Base-by-base conservation (phyloP, 2,888 invertebrate genomes). In the Pristionchus japonicus region DNA sequence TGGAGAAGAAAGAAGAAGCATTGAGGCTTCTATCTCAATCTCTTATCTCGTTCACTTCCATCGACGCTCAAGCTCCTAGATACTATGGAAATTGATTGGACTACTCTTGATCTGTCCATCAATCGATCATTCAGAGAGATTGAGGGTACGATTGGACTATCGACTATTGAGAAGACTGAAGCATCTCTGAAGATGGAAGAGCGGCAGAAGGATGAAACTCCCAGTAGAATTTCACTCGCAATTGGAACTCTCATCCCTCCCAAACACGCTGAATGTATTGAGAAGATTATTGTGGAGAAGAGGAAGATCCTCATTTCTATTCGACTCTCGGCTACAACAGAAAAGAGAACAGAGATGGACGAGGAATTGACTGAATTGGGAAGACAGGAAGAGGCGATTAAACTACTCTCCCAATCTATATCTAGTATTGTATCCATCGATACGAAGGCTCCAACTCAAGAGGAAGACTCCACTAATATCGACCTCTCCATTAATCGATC, bases 41-140 rank as follows among this genome's bases (percentile, higher is more conserved):
- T n/a, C 77, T 27, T 3, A 43, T 43, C 27, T 43, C 43, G 47
- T 77, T 47, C 43, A 47, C 43, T 77, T 77, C 77, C 1, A 77
- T 77, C 20, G 23, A n/a, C 43, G 85, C 43, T 3, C 1, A 40
- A 3, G 85, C 85, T 27, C 64, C 85, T 13, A n/a, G n/a, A n/a
- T n/a, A 85, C 64, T 1, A 23, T 31, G 11, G 85, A 85, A 43
- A 40, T 80, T 43, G 87, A 89, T n/a, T 90, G 83, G 74, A 90
- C 91, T 34, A 90, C 89, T 23, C 87, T 90, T 4, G 90, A 91
- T 87, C 88, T 91, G 17, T 88, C 89, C 2, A 89, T 90, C 80
- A 85, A 89, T 57, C 61, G 64, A 61, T 85, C 85, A 3, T 64
- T 85, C 85, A 20, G 85, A 64, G 85, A 85, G 47, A 85, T 37